Evolutionary conservation across 2,113 vertebrate genomes (phyloP).

Genomic region (Nansenia antarctica): DNA sequence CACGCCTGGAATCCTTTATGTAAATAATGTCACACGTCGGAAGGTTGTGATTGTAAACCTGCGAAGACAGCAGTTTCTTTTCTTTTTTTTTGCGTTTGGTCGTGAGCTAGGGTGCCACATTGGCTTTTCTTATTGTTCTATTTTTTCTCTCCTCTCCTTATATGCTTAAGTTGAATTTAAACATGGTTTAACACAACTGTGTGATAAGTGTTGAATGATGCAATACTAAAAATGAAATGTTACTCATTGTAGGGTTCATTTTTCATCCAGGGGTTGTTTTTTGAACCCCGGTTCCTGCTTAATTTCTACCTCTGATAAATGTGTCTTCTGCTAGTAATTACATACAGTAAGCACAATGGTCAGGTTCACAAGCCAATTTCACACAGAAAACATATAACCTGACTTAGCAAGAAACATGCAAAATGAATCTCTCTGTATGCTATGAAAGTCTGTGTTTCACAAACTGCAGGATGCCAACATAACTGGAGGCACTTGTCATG

Average conservation of each 20-base stretch:
- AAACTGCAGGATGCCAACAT: too few species aligned
- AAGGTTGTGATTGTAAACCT: slow-evolving; percentile 77
- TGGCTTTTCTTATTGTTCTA: slow-evolving; percentile 29
- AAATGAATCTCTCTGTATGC: slow-evolving; percentile 35
- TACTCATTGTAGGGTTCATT: neutral
- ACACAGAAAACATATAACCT: slow-evolving; percentile 14
- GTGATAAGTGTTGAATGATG: slow-evolving; percentile 40
- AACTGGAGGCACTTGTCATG: too few species aligned
- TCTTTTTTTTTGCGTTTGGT: slow-evolving; percentile 78
- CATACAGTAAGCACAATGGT: slow-evolving; percentile 24
- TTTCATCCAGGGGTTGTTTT: neutral
- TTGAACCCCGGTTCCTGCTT: neutral
- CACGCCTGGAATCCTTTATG: slow-evolving; percentile 78
- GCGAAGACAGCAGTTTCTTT: slow-evolving; percentile 74
- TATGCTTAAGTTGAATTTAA: slow-evolving; percentile 5
- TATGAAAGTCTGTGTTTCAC: too few species aligned
- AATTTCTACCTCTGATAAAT: slow-evolving; percentile 16
- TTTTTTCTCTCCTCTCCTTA: neutral
- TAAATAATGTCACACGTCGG: slow-evolving; percentile 77
- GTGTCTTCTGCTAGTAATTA: slow-evolving; percentile 25
- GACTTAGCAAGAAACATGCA: slow-evolving; percentile 35
- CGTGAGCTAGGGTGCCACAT: slow-evolving; percentile 47
- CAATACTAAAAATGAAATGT: slow-evolving; percentile 10
- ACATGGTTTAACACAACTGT: slow-evolving; percentile 4
- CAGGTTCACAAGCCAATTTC: slow-evolving; percentile 27